Base-by-base conservation (phyloP, 2,888 invertebrate genomes). In the Myopa testacea region DNA sequence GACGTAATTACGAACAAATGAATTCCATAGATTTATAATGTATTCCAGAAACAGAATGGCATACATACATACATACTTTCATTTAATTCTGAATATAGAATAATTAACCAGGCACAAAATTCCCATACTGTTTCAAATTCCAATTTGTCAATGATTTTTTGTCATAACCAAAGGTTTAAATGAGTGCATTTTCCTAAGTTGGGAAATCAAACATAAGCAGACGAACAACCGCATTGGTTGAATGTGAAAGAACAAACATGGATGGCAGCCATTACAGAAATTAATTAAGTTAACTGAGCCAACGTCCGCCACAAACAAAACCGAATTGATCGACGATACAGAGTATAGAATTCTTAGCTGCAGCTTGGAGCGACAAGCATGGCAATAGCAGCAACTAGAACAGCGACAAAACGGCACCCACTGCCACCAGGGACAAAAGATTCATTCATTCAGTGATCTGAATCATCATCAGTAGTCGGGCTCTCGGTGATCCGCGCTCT, bases 321-420 rank as follows among this genome's bases (percentile, higher is more conserved):
- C 63, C 19, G 37, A 14, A 45, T 10, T 45, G 45, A 45, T 45
- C 45, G 10, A 6, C 45, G 10, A 3, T 1, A 45, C 45, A 45
- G 7, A 45, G 45, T 8, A 45, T 45, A 3, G 45, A 45, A 45
- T 45, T 40, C 16, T n/a, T n/a, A 40, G 50, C 84, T 86, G 82
- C 45, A 8, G 45, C 45, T 84, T 84, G 81, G 84, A 82, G 84
- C 86, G 82, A 85, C 84, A 83, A 80, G 63, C 69, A 38, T 37
- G 8, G 19, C 58, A 58, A 74, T 7, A 62, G 50, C 6, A 63
- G 37, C 52, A 45, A 52, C 45, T 14, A n/a, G 40, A 60, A 73
- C 40, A 65, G 37, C 26, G 74, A 34, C 19, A 70, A 50, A 40
- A 65, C 45, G 10, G 45, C 73, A 73, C 62, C 70, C 80, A 78